Conservation (phyloP, 2,797 vertebrate species). For the Acanthurus tractus region DNA sequence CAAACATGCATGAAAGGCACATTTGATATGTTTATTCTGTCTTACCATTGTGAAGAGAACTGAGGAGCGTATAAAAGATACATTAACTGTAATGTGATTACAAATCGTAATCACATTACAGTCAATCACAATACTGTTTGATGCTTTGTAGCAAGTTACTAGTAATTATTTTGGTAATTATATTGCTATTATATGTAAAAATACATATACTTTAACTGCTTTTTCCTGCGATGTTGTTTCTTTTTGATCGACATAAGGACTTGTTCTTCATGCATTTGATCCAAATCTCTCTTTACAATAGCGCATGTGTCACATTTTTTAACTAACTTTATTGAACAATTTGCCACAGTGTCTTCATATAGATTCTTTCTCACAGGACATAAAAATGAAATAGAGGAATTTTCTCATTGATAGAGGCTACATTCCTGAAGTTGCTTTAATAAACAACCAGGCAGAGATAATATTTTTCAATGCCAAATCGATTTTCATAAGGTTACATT, state of each 20-base stretch:
- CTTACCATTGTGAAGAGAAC: no score
- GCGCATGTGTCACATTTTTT: conserved; percentile 19
- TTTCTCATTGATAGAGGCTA: conserved; percentile 75
- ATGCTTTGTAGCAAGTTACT: no score
- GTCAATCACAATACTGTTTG: no score
- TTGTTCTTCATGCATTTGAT: conserved; percentile 46
- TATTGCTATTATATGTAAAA: no score
- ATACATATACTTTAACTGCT: background rate
- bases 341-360: conserved; percentile 40
- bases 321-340: conserved; percentile 47
- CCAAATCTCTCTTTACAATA: conserved; percentile 28
- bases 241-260: background rate
- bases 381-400: conserved; percentile 66
- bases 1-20: no score
- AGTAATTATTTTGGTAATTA: no score
- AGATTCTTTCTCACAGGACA: conserved; percentile 56
- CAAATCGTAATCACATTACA: no score
- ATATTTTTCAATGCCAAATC: conserved; percentile 91
- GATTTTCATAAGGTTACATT: conserved; percentile 93
- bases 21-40: no score
- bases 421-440: conserved; percentile 81
- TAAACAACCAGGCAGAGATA: conserved; percentile 85
- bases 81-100: no score
- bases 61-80: no score
- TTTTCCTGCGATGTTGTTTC: conserved; percentile 13